These are phyloP conservation scores for Eulemur macaco DNA, from an alignment of 2,113 vertebrate genomes.

Conservation along the genomic window DNA sequence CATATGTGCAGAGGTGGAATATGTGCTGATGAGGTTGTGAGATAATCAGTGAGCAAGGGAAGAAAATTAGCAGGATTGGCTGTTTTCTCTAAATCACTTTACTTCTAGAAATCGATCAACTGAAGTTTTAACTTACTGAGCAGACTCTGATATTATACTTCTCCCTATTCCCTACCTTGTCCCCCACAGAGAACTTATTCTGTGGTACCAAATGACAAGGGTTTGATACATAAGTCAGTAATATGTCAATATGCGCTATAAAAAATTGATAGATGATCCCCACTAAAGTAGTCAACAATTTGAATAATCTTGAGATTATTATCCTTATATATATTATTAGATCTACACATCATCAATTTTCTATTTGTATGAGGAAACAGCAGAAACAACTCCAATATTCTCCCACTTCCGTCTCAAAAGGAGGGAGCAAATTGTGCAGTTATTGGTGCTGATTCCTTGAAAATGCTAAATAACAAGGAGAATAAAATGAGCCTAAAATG, in stretches of 20 bases:
- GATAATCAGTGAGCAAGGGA: not conserved
- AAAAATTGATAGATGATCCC: not conserved
- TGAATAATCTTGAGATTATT: not conserved
- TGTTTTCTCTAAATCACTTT: conserved; percentile 9
- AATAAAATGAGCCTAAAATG: not conserved
- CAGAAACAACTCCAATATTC: not conserved
- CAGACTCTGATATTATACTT: not conserved
- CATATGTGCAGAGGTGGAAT: not conserved
- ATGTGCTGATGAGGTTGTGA: not conserved
- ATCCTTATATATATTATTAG: not conserved
- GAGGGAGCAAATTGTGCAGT: not conserved
- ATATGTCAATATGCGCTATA: not conserved
- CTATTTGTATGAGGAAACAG: not conserved
- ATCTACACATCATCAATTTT: not conserved
- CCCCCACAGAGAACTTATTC: not conserved
- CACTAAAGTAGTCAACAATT: not conserved
- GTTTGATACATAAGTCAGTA: not conserved
- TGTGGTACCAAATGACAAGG: not conserved
- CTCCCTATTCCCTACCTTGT: not conserved
- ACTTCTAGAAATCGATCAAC: not conserved
- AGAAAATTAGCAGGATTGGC: conserved; percentile 3
- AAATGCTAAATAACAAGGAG: conserved; percentile 7
- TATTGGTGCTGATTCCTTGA: not conserved
- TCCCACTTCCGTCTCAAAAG: not conserved
- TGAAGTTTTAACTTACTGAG: not conserved